Conservation (phyloP, 2,113 vertebrate genomes). For the Catharus bicknelli region DNA sequence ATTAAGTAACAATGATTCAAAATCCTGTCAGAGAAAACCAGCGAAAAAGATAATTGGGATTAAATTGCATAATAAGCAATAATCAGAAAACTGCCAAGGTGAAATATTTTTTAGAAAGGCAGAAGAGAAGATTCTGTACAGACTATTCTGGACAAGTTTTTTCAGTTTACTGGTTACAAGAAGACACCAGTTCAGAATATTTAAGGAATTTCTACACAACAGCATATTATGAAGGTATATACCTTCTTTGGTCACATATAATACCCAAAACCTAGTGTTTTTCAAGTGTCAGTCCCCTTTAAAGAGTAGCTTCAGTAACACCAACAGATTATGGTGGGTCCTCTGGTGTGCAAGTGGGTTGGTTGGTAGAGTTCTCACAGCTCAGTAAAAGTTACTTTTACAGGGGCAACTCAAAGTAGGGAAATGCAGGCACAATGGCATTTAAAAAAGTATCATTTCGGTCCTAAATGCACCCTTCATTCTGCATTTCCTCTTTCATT, state of each 20-base stretch:
- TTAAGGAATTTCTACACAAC: not conserved
- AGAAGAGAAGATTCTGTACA: not conserved
- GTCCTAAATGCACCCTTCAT: not conserved
- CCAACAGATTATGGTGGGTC: accelerated
- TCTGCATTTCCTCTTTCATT: not conserved
- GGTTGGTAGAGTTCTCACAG: not conserved
- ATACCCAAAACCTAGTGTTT: not conserved
- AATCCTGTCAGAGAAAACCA: not conserved
- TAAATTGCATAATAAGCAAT: not conserved
- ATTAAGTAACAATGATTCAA: not conserved
- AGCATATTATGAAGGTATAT: accelerated
- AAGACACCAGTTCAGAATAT: not conserved
- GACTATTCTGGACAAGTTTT: not conserved
- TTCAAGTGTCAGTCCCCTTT: not conserved
- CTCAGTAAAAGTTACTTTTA: not conserved
- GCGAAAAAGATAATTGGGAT: not conserved
- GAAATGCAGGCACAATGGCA: not conserved
- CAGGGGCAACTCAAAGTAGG: not conserved
- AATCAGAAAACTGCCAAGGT: not conserved
- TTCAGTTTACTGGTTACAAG: not conserved
- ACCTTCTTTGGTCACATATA: not conserved
- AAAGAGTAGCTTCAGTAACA: not conserved
- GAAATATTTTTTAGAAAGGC: not conserved
- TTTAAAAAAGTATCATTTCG: not conserved
- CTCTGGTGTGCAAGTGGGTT: not conserved